Base-by-base conservation (phyloP, 1,140 invertebrate species). In the Limonius californicus region DNA sequence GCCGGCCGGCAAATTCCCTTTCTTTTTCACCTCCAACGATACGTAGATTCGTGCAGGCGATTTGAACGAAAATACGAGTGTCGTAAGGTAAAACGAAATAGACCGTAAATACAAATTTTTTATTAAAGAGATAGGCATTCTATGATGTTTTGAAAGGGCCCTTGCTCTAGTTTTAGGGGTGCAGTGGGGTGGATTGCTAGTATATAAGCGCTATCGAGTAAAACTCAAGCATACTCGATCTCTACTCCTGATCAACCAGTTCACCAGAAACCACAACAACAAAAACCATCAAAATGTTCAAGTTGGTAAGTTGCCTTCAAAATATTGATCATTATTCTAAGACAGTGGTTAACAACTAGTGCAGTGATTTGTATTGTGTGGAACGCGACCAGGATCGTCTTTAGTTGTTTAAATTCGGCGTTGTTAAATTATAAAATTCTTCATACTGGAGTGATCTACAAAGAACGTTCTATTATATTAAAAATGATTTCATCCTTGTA, bases 241-340 rank as follows among this genome's bases (percentile, higher is more conserved):
- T 3, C 6, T 23, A n/a, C n/a, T n/a, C n/a, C n/a, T n/a, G n/a
- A n/a, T n/a, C n/a, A n/a, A n/a, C n/a, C n/a, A 20, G 50, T 54
- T 3, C 15, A 20, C 16, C 3, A 23, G 2, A 54, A 19, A 16
- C 20, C 12, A 18, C 6, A 54, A 54, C 8, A 54, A 18, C 50
- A 21, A 23, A 11, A 54, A 2, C 15, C 50, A 19, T 19, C 50
- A 54, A 54, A 54, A 54, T 54, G 50, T 54, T 54, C 50, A 54
- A 54, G 19, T 54, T 54, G 16, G 50, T 54, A 23, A 54, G 50
- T 54, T n/a, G n/a, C n/a, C n/a, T n/a, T n/a, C n/a, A n/a, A n/a
- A n/a, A n/a, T n/a, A n/a, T n/a, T 16, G 2, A 53, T 9, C 4
- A 21, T 2, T 21, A 53, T 53, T n/a, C 2, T 54, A 54, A n/a